phyloP scores from a whole-genome alignment of 2,797 vertebrate genomes.

The Lepus oiostolus region DNA sequence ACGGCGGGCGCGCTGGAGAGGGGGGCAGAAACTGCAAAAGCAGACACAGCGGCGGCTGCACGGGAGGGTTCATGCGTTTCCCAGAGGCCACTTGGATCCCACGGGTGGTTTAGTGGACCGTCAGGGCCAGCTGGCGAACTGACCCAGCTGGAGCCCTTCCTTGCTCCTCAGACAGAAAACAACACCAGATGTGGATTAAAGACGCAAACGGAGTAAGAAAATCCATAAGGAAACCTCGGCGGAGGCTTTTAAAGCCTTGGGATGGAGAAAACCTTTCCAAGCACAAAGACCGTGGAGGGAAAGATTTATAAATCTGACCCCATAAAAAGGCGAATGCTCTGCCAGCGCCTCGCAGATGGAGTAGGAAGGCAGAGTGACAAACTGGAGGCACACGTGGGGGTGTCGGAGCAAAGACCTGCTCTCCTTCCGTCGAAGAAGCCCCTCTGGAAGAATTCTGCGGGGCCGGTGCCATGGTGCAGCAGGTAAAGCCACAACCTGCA shows the following conservation, averaged over 20 bases:
- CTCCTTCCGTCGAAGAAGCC: slow-evolving; percentile 5
- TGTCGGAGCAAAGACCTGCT: slow-evolving; percentile 24
- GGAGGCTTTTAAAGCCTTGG: slow-evolving; percentile 44
- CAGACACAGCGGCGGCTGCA: slow-evolving; percentile 14
- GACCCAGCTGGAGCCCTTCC: slow-evolving; percentile 29
- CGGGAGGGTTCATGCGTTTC: slow-evolving; percentile 2
- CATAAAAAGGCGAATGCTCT: neutral
- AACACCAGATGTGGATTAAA: slow-evolving; percentile 73
- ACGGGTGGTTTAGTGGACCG: slow-evolving; percentile 58
- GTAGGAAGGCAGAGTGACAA: slow-evolving; percentile 41
- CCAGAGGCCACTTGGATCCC: slow-evolving; percentile 50
- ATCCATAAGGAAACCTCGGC: slow-evolving; percentile 64
- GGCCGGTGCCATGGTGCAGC: no score
- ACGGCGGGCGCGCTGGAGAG: neutral
- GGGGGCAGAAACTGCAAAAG: neutral
- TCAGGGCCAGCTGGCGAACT: slow-evolving; percentile 33
- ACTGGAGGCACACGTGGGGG: neutral
- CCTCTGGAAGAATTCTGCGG: neutral
- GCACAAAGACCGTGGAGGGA: slow-evolving; percentile 52
- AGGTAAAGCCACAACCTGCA: no score
- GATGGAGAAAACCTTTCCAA: slow-evolving; percentile 63
- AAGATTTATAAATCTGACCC: slow-evolving; percentile 67
- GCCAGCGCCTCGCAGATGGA: slow-evolving; percentile 2
- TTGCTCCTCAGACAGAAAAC: slow-evolving; percentile 33
- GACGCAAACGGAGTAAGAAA: slow-evolving; percentile 39